Evolutionary conservation across 1,140 invertebrate species (phyloP), one percentile per base, ranked within the genome.

Genomic region (Calosoma granatense): DNA sequence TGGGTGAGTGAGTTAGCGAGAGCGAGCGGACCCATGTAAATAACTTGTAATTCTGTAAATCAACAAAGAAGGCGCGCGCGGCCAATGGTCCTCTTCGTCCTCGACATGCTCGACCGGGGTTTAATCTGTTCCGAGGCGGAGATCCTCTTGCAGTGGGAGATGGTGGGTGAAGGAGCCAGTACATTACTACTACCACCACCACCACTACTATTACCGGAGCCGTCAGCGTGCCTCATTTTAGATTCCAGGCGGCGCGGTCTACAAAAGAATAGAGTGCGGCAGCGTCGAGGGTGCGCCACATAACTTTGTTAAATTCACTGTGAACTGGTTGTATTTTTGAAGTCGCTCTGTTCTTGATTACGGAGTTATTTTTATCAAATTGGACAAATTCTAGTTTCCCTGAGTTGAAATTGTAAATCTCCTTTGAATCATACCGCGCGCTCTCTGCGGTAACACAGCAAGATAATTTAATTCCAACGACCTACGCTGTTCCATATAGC

Each of bases 41-140:
- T 47, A 47, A 47, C 41, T 47, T 47, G 41, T 47, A 47, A 47
- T 47, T 11, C 41, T 47, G 41, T 47, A 47, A 47, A 47, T 47
- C 41, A 47, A 47, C 41, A 47, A 47, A 47, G 41, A 47, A 17
- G 6, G n/a, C n/a, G 26, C 26, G 26, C 41, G 41, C 17, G 41
- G 41, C 6, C 41, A 47, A 47, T 47, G 41, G 41, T 47, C 41
- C 17, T 9, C n/a, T n/a, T n/a, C n/a, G n/a, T n/a, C n/a, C n/a
- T n/a, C n/a, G n/a, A n/a, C 17, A 11, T 17, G 41, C 17, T 12
- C 17, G 6, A 4, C 3, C 41, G 17, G 9, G 3, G 41, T 47
- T 47, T 47, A 47, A 47, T 47, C 41, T 47, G 41, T 9, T 17
- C 41, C 6, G 6, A 36, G n/a, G 26, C n/a, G n/a, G n/a, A n/a